Percentiles rank a stretch among this genome's conserved stretches.
Conservation (phyloP, 2,888 invertebrate species). For the Sipha maydis region DNA sequence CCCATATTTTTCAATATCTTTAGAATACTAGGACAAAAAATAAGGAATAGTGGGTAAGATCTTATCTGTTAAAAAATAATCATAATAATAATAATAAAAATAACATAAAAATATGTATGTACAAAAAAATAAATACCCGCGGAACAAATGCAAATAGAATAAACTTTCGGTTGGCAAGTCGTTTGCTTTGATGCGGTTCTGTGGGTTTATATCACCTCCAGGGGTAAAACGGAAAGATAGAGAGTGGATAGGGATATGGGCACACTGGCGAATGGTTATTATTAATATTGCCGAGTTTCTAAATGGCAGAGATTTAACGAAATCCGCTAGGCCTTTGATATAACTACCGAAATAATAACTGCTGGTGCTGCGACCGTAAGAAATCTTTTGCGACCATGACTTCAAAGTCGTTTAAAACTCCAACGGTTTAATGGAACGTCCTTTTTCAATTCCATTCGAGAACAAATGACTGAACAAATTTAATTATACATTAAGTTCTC, state of each 20-base stretch:
- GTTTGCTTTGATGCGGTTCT: constrained; percentile 54
- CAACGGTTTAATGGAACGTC: constrained; percentile 53
- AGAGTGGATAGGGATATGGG: neutral
- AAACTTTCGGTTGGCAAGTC: constrained; percentile 46
- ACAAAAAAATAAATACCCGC: neutral
- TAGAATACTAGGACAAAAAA: neutral
- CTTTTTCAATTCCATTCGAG: constrained; percentile 47
- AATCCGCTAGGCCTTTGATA: constrained; percentile 43
- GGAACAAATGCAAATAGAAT: constrained; percentile 50
- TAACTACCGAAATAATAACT: constrained; percentile 51
- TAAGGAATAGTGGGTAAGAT: neutral
- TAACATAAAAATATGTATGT: neutral
- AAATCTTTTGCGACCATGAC: constrained; percentile 43
- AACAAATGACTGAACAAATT: constrained; percentile 59
- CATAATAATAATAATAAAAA: neutral
- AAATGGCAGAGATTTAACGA: constrained; percentile 47
- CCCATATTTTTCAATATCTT: neutral
- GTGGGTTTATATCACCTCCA: constrained; percentile 26
- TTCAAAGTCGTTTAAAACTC: constrained; percentile 56
- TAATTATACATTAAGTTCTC: constrained; percentile 49
- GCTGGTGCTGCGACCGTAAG: constrained; percentile 41
- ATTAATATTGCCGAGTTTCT: constrained; percentile 51
- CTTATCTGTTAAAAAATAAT: constrained; percentile 21
- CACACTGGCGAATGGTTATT: constrained; percentile 8
- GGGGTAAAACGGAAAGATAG: neutral